phyloP scores from a whole-genome alignment of 2,888 invertebrate species.

The Callyntrura guangdongensis region DNA sequence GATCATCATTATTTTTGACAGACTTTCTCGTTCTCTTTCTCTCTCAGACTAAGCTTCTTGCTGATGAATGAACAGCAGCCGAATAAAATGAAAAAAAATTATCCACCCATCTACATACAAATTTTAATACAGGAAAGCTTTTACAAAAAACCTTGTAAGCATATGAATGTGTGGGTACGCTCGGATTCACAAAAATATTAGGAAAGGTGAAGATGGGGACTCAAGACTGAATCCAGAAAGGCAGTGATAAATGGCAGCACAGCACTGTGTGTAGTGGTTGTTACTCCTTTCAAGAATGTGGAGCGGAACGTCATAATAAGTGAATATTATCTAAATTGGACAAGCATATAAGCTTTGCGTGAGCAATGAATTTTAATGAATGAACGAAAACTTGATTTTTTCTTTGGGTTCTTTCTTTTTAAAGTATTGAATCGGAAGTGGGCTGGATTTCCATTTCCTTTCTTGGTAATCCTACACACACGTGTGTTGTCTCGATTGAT shows the following conservation, averaged over 20 bases:
- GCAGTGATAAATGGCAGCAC: neutral
- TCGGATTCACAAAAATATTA: conserved; percentile 18
- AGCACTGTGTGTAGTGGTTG: conserved; percentile 8
- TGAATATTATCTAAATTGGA: conserved; percentile 65
- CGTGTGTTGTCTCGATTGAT: conserved; percentile 2
- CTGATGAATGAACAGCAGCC: neutral
- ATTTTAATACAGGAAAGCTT: neutral
- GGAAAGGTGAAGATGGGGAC: neutral
- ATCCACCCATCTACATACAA: neutral
- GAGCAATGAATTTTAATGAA: conserved; percentile 64
- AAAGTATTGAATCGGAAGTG: conserved; percentile 49
- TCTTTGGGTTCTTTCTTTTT: neutral
- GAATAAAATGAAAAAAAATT: neutral
- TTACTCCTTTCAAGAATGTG: conserved; percentile 55
- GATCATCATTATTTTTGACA: conserved; percentile 6
- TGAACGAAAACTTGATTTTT: conserved; percentile 40
- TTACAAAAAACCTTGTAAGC: conserved; percentile 13
- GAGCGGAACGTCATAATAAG: conserved; percentile 58
- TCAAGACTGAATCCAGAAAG: conserved; percentile 25
- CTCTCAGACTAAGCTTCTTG: neutral
- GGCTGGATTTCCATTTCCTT: conserved; percentile 69
- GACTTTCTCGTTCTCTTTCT: neutral
- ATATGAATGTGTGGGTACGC: neutral
- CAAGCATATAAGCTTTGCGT: conserved; percentile 23
- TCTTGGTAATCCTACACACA: conserved; percentile 17